Conservation (phyloP, 1,140 invertebrate species). For the Aphidius gifuensis region DNA sequence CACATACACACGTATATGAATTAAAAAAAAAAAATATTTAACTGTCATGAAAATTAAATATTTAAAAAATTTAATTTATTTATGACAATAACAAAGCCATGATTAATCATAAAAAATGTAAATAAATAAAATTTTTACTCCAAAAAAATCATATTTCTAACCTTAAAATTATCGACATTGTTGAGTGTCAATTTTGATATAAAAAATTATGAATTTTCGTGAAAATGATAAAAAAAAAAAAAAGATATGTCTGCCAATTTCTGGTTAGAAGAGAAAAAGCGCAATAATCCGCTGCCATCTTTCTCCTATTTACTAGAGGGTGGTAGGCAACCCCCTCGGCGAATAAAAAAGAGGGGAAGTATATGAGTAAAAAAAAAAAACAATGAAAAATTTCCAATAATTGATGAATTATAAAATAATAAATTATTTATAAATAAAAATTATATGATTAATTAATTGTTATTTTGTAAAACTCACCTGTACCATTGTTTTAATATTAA, state of each 20-base stretch:
- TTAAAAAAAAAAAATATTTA: no score
- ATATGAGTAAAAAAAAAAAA: conserved; percentile 42
- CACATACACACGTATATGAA: no score
- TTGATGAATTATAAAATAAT: conserved; percentile 37
- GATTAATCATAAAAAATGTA: no score
- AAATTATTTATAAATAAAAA: neutral
- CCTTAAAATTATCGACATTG: no score
- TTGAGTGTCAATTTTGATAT: no score
- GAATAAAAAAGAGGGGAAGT: neutral
- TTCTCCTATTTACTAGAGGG: conserved; percentile 57
- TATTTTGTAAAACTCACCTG: conserved; percentile 45
- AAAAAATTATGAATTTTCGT: no score
- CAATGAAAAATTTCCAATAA: conserved; percentile 51
- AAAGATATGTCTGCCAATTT: conserved; percentile 49
- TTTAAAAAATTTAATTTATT: no score
- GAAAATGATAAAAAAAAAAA: no score
- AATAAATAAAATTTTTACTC: no score
- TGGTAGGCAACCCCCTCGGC: conserved; percentile 38
- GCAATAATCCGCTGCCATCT: conserved; percentile 57
- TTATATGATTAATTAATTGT: conserved; percentile 16
- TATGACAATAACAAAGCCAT: no score
- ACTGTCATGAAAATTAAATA: no score
- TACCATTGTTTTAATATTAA: conserved; percentile 50
- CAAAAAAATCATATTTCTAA: no score
- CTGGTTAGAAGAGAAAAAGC: conserved; percentile 49